Conservation (phyloP, 1,140 invertebrate species). For the Drosophila suzukii region DNA sequence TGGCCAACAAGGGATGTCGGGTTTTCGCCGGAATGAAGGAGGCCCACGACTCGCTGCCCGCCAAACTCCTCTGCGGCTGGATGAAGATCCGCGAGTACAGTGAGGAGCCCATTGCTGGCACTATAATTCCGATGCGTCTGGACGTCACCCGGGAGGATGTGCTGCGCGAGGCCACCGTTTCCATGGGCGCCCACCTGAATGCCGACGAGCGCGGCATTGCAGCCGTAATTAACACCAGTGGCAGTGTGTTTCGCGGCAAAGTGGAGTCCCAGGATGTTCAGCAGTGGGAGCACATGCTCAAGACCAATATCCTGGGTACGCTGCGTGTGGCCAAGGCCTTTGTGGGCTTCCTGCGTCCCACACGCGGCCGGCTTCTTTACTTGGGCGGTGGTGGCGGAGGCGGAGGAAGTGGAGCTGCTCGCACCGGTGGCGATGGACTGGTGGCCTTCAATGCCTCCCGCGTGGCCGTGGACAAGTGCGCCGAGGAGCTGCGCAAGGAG, state of each 20-base stretch:
- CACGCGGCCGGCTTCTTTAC: conserved; percentile 87
- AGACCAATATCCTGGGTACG: conserved; percentile 91
- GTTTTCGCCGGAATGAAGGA: conserved; percentile 91
- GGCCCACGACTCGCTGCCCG: conserved; percentile 85
- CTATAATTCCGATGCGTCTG: conserved; percentile 89
- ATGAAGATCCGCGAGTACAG: conserved; percentile 87
- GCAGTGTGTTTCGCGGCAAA: conserved; percentile 88
- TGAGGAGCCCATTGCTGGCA: conserved; percentile 82
- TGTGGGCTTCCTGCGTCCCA: conserved; percentile 87
- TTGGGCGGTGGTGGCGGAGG: conserved; percentile 85
- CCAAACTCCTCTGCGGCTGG: conserved; percentile 87
- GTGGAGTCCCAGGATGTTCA: conserved; percentile 89
- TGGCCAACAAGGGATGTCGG: conserved; percentile 88
- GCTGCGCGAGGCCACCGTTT: conserved; percentile 90
- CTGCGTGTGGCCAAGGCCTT: conserved; percentile 90
- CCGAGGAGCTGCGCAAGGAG: conserved; percentile 88
- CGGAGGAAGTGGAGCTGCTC: conserved; percentile 13
- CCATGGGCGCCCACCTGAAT: conserved; percentile 91
- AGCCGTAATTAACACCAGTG: conserved; percentile 92
- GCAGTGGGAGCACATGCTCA: conserved; percentile 91
- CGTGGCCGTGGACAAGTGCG: conserved; percentile 90
- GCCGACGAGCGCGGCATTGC: conserved; percentile 93
- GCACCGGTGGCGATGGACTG: conserved; percentile 85
- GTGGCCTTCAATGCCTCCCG: conserved; percentile 89
- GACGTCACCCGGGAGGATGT: conserved; percentile 93